These are phyloP conservation scores for Macaria liturata DNA, from an alignment of 2,888 invertebrate genomes.

Conservation along the genomic window DNA sequence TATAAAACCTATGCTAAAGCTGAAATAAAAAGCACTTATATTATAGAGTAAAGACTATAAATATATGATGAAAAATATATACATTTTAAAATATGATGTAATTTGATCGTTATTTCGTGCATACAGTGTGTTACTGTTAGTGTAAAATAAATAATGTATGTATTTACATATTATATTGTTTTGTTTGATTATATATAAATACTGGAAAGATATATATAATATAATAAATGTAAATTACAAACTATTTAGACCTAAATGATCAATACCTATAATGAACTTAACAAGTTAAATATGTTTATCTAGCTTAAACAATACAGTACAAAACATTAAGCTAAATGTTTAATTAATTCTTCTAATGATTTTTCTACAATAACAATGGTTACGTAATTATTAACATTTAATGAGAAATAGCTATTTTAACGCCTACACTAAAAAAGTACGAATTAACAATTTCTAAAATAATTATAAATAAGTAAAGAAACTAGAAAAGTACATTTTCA, in stretches of 20 bases:
- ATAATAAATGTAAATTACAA: conserved; percentile 4
- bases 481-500: conserved; percentile 31
- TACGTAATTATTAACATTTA: neutral
- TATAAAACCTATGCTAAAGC: conserved; percentile 5
- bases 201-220: neutral
- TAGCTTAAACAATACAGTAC: neutral
- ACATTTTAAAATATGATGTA: too few relatives aligned
- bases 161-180: neutral
- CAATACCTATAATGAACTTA: neutral
- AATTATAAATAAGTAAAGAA: conserved; percentile 28
- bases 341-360: too few relatives aligned
- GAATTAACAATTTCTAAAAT: conserved; percentile 11
- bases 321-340: too few relatives aligned
- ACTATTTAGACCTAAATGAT: conserved; percentile 6
- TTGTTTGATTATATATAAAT: neutral
- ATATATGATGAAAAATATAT: neutral
- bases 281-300: neutral
- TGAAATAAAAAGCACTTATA: conserved; percentile 15
- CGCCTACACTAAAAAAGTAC: too few relatives aligned
- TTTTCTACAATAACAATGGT: too few relatives aligned
- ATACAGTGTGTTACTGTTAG: conserved; percentile 13
- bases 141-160: neutral
- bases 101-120: neutral
- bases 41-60: neutral
- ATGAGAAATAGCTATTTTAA: neutral